Evolutionary conservation across 23 tunicate species (phyloP), one percentile per base, ranked within the genome.

Genomic region (Trididemnum clinides): DNA sequence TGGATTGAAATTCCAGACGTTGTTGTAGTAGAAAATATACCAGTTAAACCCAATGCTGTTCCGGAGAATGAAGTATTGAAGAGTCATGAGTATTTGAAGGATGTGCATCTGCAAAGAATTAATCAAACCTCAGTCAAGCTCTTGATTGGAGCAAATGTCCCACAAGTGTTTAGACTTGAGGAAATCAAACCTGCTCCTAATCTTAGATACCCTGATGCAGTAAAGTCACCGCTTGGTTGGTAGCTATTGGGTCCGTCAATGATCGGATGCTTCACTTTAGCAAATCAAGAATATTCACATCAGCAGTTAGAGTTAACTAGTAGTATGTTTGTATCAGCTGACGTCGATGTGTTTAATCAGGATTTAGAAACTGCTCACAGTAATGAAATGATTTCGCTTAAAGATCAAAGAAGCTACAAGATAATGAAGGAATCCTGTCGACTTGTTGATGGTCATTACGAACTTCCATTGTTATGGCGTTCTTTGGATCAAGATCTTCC

Each of bases 381-480:
- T n/a, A n/a, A n/a, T n/a, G n/a, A n/a, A n/a, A n/a, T n/a, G n/a
- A n/a, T 72, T 34, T 72, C 79, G 23, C 26, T 33, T 1, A 51
- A 72, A 36, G 79, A 72, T 4, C 35, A 51, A 33, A 72, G 50
- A 33, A 34, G 27, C 1, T 15, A 33, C 18, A 25, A 51, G 50
- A 34, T 70, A 39, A 70, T 70, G 77, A 64, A 64, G 25, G 71
- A 64, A 7, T 12, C 19, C 7, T 50, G 35, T 33, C 1, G 36
- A 36, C 20, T 72, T 33, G 28, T 36, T 3, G 79, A 72, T 33
- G 51, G 51, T 10, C 79, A 72, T 32, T 72, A 33, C 35, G 15
- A 72, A n/a, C n/a, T n/a, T n/a, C n/a, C n/a, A n/a, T 28, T 72
- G 37, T 51, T 51, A 25, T 72, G 79, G 79, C 57, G 50, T 25